Conservation (phyloP, 2,888 invertebrate genomes). For the Parascotia fuliginaria region DNA sequence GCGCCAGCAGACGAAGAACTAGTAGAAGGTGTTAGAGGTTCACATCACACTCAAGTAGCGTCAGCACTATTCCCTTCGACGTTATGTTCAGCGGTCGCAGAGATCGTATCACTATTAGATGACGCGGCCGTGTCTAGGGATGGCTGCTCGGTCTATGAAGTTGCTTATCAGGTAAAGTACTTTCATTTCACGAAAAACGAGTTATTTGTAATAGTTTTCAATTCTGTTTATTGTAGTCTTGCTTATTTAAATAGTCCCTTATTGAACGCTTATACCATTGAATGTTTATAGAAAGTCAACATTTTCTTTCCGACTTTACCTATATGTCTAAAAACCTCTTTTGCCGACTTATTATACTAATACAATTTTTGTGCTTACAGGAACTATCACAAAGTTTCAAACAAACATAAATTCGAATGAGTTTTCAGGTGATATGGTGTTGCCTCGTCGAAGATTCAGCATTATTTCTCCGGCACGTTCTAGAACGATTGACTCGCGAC, state of each 20-base stretch:
- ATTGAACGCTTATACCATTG: no score
- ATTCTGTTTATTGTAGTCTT: no score
- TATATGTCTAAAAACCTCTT: no score
- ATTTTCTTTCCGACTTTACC: no score
- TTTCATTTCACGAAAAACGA: no score
- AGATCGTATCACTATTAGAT: slow-evolving; percentile 96
- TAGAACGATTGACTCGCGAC: slow-evolving; percentile 97
- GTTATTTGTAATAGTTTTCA: no score
- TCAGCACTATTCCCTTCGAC: slow-evolving; percentile 98
- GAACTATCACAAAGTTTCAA: neutral
- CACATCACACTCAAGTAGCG: slow-evolving; percentile 95
- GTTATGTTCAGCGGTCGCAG: slow-evolving; percentile 97
- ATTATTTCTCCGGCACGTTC: slow-evolving; percentile 96
- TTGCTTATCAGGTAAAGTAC: slow-evolving; percentile 93
- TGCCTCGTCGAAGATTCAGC: slow-evolving; percentile 99
- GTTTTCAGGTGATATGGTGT: slow-evolving; percentile 95
- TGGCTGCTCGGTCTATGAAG: slow-evolving; percentile 98
- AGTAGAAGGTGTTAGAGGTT: slow-evolving; percentile 89
- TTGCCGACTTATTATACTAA: no score
- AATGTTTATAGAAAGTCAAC: no score
- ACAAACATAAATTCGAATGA: neutral
- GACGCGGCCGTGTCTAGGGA: slow-evolving; percentile 98
- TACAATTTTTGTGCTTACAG: no score
- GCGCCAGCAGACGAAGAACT: slow-evolving; percentile 86
- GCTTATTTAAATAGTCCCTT: no score